Conservation (phyloP, 2,888 invertebrate species). For the Galerucella calmariensis region DNA sequence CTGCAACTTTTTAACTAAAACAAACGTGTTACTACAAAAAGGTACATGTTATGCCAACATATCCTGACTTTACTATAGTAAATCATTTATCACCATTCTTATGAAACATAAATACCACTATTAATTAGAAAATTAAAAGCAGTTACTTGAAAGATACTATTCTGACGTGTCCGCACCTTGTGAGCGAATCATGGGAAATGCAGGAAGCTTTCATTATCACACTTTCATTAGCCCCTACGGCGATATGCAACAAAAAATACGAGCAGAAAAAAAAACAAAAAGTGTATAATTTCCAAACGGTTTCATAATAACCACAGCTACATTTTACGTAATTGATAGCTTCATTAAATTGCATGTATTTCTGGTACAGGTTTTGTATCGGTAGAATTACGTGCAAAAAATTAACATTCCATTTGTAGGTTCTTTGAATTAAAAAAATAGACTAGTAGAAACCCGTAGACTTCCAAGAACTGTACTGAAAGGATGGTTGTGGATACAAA, state of each 20-base stretch:
- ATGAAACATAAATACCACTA: too few species aligned
- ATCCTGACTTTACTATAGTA: too few species aligned
- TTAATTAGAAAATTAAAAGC: too few species aligned
- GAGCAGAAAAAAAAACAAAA: not conserved
- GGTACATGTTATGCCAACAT: too few species aligned
- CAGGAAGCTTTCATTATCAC: constrained; percentile 6
- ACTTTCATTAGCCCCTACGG: constrained; percentile 1
- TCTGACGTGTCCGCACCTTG: not conserved
- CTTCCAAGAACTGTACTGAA: not conserved
- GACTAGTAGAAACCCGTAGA: not conserved
- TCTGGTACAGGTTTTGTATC: not conserved
- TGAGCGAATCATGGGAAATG: not conserved
- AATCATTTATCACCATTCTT: too few species aligned
- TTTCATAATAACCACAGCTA: constrained; percentile 5
- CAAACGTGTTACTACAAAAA: too few species aligned
- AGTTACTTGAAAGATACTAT: not conserved
- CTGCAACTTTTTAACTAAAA: too few species aligned
- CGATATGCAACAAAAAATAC: constrained; percentile 5
- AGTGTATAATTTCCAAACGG: constrained; percentile 11
- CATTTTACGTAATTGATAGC: constrained; percentile 10
- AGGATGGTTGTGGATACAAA: not conserved
- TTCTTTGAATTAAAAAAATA: not conserved
- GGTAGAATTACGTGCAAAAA: constrained; percentile 2
- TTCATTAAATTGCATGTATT: constrained; percentile 14
- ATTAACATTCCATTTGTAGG: not conserved